Evolutionary conservation across 1,140 invertebrate genomes (phyloP).

Genomic region (Trichonephila inaurata): DNA sequence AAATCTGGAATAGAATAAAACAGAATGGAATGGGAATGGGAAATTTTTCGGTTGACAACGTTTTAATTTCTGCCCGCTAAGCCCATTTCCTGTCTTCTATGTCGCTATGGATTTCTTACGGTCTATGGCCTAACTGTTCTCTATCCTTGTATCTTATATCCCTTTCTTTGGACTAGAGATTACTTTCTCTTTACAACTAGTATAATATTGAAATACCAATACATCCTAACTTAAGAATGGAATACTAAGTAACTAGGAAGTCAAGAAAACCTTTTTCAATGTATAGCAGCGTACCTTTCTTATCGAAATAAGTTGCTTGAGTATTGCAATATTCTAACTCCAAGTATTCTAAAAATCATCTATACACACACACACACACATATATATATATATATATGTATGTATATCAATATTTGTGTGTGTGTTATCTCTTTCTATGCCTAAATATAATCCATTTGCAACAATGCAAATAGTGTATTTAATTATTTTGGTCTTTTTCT

Average conservation of each 20-base stretch:
- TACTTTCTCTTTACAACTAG: background rate
- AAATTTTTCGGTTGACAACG: slow-evolving; percentile 75
- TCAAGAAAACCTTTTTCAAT: too few species aligned
- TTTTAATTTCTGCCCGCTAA: slow-evolving; percentile 75
- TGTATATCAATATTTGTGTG: too few species aligned
- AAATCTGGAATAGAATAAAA: slow-evolving; percentile 56
- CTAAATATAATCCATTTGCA: background rate
- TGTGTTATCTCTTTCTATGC: too few species aligned
- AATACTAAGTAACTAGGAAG: background rate
- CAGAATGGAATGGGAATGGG: slow-evolving; percentile 73
- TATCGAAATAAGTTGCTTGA: too few species aligned
- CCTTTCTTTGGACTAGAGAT: background rate
- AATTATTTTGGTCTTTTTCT: too few species aligned
- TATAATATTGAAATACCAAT: background rate
- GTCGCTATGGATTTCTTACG: slow-evolving; percentile 25
- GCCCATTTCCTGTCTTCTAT: slow-evolving; percentile 66
- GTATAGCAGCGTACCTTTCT: too few species aligned
- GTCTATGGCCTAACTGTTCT: slow-evolving; percentile 51
- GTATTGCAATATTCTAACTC: too few species aligned
- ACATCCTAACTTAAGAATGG: background rate
- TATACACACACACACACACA: too few species aligned
- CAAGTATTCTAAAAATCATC: too few species aligned
- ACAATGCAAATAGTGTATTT: background rate
- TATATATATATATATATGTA: too few species aligned
- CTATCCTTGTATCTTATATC: background rate